These are phyloP conservation scores for Psephotus haematonotus DNA, from an alignment of 2,113 vertebrate genomes.

Conservation along the genomic window DNA sequence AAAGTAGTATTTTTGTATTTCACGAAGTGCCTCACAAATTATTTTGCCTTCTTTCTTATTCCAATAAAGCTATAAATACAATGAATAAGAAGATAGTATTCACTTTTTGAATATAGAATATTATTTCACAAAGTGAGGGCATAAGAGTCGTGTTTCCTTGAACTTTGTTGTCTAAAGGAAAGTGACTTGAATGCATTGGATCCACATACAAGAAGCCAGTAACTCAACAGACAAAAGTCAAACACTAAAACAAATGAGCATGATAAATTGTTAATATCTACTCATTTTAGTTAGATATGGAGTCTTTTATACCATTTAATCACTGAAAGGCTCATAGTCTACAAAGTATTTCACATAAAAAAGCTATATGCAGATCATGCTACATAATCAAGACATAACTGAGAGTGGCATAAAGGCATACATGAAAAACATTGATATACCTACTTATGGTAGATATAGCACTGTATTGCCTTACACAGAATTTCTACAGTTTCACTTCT, in stretches of 20 bases:
- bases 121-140: neutral
- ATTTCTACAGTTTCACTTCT: neutral
- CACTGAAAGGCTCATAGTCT: neutral
- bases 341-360: neutral
- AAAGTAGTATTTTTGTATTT: neutral
- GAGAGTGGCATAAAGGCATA: neutral
- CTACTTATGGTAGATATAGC: neutral
- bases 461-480: neutral
- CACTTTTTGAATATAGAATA: neutral
- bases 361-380: neutral
- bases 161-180: neutral
- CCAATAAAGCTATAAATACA: neutral
- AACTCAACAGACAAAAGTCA: neutral
- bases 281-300: neutral
- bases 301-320: neutral
- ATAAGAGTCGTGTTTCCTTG: neutral
- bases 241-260: neutral
- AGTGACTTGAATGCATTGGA: neutral
- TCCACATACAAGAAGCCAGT: neutral
- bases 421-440: neutral
- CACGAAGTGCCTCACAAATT: neutral
- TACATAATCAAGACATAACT: neutral
- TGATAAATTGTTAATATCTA: neutral
- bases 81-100: neutral
- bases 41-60: neutral